phyloP scores from a whole-genome alignment of 2,888 invertebrate species.

The Lithophane leautieri region DNA sequence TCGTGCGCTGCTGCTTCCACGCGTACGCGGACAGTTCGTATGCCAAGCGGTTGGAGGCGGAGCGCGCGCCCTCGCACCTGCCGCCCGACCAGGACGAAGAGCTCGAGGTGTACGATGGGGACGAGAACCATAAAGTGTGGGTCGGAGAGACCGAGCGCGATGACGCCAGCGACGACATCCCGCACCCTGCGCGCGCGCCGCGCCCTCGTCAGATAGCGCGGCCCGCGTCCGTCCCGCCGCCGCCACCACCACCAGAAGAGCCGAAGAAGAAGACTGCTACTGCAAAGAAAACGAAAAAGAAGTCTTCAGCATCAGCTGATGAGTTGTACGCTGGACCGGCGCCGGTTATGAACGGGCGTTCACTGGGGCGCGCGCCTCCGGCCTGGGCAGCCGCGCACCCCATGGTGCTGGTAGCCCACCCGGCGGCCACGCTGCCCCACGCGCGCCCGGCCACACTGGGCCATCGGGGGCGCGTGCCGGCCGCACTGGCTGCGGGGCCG shows the following conservation, averaged over 20 bases:
- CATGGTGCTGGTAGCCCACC: slow-evolving; percentile 88
- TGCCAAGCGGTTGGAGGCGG: slow-evolving; percentile 94
- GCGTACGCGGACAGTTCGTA: slow-evolving; percentile 99
- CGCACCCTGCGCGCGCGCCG: slow-evolving; percentile 91
- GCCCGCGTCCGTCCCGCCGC: slow-evolving; percentile 95
- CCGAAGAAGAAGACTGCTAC: slow-evolving; percentile 90
- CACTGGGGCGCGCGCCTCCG: slow-evolving; percentile 86
- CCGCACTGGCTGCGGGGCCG: slow-evolving; percentile 88
- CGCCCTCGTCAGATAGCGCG: slow-evolving; percentile 95
- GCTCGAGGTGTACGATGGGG: slow-evolving; percentile 96
- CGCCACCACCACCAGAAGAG: slow-evolving; percentile 93
- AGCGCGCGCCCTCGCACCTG: slow-evolving; percentile 85
- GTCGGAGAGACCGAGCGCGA: slow-evolving; percentile 95
- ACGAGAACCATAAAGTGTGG: slow-evolving; percentile 98
- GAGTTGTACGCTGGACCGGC: slow-evolving; percentile 90
- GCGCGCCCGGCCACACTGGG: slow-evolving; percentile 88
- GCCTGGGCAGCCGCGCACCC: slow-evolving; percentile 86
- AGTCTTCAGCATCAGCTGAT: slow-evolving; percentile 90
- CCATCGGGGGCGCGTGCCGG: slow-evolving; percentile 91
- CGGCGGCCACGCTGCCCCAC: slow-evolving; percentile 86
- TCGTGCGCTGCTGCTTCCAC: slow-evolving; percentile 99
- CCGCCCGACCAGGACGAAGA: slow-evolving; percentile 92
- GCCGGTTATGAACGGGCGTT: slow-evolving; percentile 84
- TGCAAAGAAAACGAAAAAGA: slow-evolving; percentile 90
- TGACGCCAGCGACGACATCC: slow-evolving; percentile 93